Base-by-base conservation (phyloP, 2,888 invertebrate genomes). In the Caenorhabditis uteleia region DNA sequence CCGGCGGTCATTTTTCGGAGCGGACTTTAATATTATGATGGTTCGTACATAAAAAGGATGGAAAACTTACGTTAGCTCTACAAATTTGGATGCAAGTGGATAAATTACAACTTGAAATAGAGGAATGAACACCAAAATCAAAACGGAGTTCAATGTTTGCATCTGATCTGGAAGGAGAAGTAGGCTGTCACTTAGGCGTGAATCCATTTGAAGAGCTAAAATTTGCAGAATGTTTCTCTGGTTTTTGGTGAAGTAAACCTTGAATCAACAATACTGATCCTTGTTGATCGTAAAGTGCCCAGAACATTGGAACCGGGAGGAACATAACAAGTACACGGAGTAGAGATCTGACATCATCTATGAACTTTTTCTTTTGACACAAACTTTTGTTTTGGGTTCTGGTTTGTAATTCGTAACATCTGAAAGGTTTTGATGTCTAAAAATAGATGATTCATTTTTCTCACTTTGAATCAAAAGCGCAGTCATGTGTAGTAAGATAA, bases 251-350 rank as follows among this genome's bases (percentile, higher is more conserved):
- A 14, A n/a, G 12, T 33, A 14, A 33, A 20, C 93, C 94, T 87
- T 93, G 93, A 85, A 93, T 90, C 0, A 92, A 92, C 93, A 93
- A 94, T 61, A 91, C 87, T 0, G 92, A 92, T 20, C 91, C 93
- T 88, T 93, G 93, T 84, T 97, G 97, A 84, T 97, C 95, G 84
- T 91, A 95, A 0, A 97, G 87, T 0, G 95, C 92, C 95, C 95
- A 97, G 85, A 95, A 98, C n/a, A 97, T 87, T 0, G 97, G 95
- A 23, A 95, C 85, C 25, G 82, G 82, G 3, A 82, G 49, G 66
- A 77, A 78, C 80, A 82, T 82, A 47, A 82, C 67, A n/a, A 79
- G 55, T 7, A 82, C 57, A 20, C 77, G 68, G 27, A 79, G 65
- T 23, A 82, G 68, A 1, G 72, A 67, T 23, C 74, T 70, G 33